Percentiles rank a stretch among this genome's conserved stretches.
Conservation (phyloP, 1,140 invertebrate genomes). For the Papilio dardanus region DNA sequence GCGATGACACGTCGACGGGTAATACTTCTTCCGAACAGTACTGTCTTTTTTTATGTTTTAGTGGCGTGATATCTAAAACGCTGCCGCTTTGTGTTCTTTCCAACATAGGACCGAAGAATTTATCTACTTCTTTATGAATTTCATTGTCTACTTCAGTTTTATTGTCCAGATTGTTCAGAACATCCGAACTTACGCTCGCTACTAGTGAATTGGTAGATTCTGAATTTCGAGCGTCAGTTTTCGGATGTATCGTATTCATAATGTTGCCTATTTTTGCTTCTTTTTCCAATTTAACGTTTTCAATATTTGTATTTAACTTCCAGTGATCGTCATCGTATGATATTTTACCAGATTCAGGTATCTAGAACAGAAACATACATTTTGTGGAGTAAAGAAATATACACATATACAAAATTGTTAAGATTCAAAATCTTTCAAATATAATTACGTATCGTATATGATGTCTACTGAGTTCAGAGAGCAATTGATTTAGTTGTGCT, state of each 20-base stretch:
- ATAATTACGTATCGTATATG: slow-evolving; percentile 67
- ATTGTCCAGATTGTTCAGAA: slow-evolving; percentile 56
- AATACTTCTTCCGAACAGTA: slow-evolving; percentile 79
- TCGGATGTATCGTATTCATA: slow-evolving; percentile 56
- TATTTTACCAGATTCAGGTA: slow-evolving; percentile 62
- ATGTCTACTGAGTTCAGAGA: slow-evolving; percentile 58
- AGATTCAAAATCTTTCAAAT: neutral
- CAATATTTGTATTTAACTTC: slow-evolving; percentile 46
- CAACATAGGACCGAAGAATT: slow-evolving; percentile 69
- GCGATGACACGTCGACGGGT: slow-evolving; percentile 50
- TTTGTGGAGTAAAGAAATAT: neutral
- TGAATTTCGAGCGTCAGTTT: slow-evolving; percentile 57
- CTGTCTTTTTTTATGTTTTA: slow-evolving; percentile 70
- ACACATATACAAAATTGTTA: too few relatives aligned
- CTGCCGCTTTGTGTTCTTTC: slow-evolving; percentile 75
- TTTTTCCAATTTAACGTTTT: slow-evolving; percentile 39
- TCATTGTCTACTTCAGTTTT: slow-evolving; percentile 56
- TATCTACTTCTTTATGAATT: slow-evolving; percentile 76
- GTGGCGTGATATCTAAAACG: slow-evolving; percentile 71
- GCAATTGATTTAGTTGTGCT: slow-evolving; percentile 64
- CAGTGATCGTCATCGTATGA: slow-evolving; percentile 62
- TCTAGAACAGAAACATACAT: slow-evolving; percentile 50
- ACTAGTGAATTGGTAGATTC: slow-evolving; percentile 64
- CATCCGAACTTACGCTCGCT: slow-evolving; percentile 64
- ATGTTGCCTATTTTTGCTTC: slow-evolving; percentile 67